Evolutionary conservation across 2,113 vertebrate species (phyloP).

Genomic region (Cricetomys ansorgei): DNA sequence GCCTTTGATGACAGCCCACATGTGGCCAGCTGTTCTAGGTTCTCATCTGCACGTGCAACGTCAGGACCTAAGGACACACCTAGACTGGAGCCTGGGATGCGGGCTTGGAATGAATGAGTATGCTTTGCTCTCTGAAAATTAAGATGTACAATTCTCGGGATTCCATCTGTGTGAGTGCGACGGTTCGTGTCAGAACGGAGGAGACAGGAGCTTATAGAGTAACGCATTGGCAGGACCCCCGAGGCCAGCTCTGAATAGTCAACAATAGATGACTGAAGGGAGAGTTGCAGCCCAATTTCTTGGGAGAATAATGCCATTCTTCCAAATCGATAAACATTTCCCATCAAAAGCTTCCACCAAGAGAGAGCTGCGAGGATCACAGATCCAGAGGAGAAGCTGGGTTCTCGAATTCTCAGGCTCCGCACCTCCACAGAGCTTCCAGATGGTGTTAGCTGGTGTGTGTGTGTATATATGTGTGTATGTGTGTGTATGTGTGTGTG

Average conservation of each 20-base stretch:
- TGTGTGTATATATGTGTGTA: too few species aligned
- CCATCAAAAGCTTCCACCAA: slow-evolving; percentile 63
- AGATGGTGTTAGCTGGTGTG: neutral
- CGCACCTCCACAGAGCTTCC: too few species aligned
- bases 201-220: slow-evolving; percentile 44
- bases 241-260: slow-evolving; percentile 49
- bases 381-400: slow-evolving; percentile 21
- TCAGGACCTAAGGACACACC: neutral
- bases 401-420: slow-evolving; percentile 17
- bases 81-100: neutral
- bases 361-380: neutral
- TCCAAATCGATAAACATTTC: slow-evolving; percentile 74
- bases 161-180: neutral
- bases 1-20: neutral
- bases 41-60: neutral
- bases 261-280: slow-evolving; percentile 60
- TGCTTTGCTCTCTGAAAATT: slow-evolving; percentile 51
- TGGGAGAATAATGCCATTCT: slow-evolving; percentile 69
- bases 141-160: slow-evolving; percentile 43
- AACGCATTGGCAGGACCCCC: slow-evolving; percentile 43
- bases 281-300: slow-evolving; percentile 66
- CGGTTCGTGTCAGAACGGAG: slow-evolving; percentile 6
- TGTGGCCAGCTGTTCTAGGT: neutral
- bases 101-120: neutral
- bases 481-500: neutral